A percentile compares a stretch with the other conserved stretches of the same genome.
Conservation (phyloP, 2,888 invertebrate genomes). For the Aproaerema taeniolella region DNA sequence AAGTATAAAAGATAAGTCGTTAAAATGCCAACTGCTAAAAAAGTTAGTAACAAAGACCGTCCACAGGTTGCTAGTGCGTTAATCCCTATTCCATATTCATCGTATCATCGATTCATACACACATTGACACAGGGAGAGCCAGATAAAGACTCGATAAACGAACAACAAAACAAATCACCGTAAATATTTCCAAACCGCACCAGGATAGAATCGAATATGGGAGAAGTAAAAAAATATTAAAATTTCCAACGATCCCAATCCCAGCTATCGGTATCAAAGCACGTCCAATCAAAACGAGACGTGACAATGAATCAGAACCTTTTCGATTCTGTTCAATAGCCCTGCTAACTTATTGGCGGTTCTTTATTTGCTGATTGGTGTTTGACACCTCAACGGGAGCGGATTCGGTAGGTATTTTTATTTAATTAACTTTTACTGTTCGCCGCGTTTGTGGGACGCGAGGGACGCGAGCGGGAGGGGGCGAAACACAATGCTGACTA, state of each 20-base stretch:
- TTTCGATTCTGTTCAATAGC: conserved; percentile 66
- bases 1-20: not conserved
- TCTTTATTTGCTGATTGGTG: conserved; percentile 72
- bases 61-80: conserved; percentile 9
- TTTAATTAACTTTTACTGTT: conserved; percentile 62
- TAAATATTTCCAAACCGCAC: conserved; percentile 64
- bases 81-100: conserved; percentile 12
- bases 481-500: conserved; percentile 59
- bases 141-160: conserved; percentile 41
- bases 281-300: conserved; percentile 75
- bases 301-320: conserved; percentile 73
- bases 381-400: conserved; percentile 62
- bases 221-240: conserved; percentile 63
- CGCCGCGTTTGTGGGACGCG: conserved; percentile 41
- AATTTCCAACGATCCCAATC: conserved; percentile 67
- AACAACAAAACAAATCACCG: conserved; percentile 55
- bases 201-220: conserved; percentile 65
- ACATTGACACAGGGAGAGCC: conserved; percentile 23
- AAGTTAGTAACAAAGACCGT: conserved; percentile 3
- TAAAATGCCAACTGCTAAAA: not conserved
- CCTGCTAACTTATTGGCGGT: conserved; percentile 69
- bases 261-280: conserved; percentile 73
- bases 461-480: conserved; percentile 26
- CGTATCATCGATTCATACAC: conserved; percentile 11
- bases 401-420: conserved; percentile 61